Conservation (phyloP, 2,888 invertebrate species). For the Hylaea fasciaria region DNA sequence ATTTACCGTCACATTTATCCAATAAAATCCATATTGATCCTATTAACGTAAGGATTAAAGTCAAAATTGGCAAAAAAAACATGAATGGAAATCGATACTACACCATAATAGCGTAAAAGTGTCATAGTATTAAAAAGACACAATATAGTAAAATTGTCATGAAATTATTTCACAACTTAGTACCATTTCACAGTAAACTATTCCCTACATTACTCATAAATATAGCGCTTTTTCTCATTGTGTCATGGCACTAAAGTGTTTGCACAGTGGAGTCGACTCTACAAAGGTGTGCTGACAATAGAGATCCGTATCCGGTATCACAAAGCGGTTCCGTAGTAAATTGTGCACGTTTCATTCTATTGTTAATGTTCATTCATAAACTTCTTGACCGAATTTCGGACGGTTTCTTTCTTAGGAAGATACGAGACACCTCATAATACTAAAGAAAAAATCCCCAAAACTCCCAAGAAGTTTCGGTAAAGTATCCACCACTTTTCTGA, state of each 20-base stretch:
- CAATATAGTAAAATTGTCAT: not conserved
- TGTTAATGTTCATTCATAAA: constrained; percentile 35
- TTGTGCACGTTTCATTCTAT: constrained; percentile 32
- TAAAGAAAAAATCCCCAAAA: too few relatives aligned
- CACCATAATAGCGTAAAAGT: constrained; percentile 29
- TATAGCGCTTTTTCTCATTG: not conserved
- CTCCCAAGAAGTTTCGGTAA: too few relatives aligned
- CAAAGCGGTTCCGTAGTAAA: constrained; percentile 33
- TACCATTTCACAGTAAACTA: constrained; percentile 10
- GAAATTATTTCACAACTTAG: not conserved
- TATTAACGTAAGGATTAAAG: constrained; percentile 20
- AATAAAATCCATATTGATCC: constrained; percentile 26
- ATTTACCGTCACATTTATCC: not conserved
- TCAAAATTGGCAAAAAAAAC: constrained; percentile 15
- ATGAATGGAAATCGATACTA: constrained; percentile 26
- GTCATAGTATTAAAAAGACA: constrained; percentile 6
- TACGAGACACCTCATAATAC: not conserved
- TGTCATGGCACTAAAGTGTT: constrained; percentile 9
- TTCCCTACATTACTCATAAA: not conserved
- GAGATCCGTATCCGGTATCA: constrained; percentile 28
- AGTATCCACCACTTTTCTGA: too few relatives aligned
- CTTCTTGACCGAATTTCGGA: constrained; percentile 5
- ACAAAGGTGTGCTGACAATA: constrained; percentile 27
- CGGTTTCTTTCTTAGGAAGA: not conserved
- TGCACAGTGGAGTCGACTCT: not conserved